Base-by-base conservation (phyloP, 2,113 vertebrate genomes). In the Mus spicilegus region DNA sequence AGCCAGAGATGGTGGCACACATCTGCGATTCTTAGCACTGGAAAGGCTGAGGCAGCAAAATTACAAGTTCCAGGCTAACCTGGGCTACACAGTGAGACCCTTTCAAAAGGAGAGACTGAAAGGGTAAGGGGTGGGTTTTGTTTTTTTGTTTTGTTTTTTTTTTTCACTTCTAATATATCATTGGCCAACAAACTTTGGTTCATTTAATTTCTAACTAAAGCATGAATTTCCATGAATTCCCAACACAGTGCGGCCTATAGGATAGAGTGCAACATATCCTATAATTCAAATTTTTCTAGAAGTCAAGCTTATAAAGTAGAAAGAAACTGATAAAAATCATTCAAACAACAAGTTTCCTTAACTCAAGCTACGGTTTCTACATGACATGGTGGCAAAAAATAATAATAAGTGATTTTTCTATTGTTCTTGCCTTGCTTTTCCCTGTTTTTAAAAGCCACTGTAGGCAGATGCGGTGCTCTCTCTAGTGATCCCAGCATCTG, bases 291-390 rank as follows among this genome's bases (percentile, higher is more conserved):
- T 9, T 42, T 70, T 76, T 85, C 82, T 54, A 89, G 36, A 33
- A n/a, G 49, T 92, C 54, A n/a, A 3, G 24, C 69, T 92, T 87
- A 90, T 69, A 89, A 95, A n/a, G 54, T 49, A 81, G 89, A 90
- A 93, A 42, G 17, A 86, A 91, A 58, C 17, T 67, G 20, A 19
- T 30, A 17, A 63, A 46, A 46, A 89, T 88, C 77, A 69, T 82
- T 78, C 94, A 58, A 91, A 78, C 76, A 89, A 77, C 58, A 93
- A 67, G 67, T 90, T 69, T 70, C 56, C 73, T 65, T 93, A 82
- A 90, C 12, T 63, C 90, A 58, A 89, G 82, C 51, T 84, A 24
- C 77, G 72, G 65, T 75, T 90, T 84, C 70, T 87, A 69, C 58
- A 49, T 73, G 42, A 26, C 92, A 85, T 63, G 8, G 3, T 42